Evolutionary conservation across 2,113 vertebrate species (phyloP).

Genomic region (Irena cyanogastra): DNA sequence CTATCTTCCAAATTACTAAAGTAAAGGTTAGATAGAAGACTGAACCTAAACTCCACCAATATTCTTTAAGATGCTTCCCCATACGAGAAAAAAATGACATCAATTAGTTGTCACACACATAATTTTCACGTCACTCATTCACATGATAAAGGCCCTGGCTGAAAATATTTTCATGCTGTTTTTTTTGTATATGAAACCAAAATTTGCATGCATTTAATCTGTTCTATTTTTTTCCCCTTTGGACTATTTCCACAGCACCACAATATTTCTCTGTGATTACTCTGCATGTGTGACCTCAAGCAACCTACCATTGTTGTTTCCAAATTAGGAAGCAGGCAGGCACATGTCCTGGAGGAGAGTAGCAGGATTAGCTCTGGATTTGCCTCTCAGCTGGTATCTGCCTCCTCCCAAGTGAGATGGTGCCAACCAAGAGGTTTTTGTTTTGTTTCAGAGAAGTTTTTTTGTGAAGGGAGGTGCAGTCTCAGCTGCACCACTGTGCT

Average conservation of each 20-base stretch:
- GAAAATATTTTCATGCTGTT: neutral
- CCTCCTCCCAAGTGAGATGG: neutral
- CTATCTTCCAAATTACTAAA: constrained; percentile 21
- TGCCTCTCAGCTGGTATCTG: neutral
- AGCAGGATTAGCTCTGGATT: neutral
- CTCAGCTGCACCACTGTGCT: neutral
- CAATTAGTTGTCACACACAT: neutral
- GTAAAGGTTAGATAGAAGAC: neutral
- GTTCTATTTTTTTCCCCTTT: neutral
- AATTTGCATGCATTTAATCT: neutral
- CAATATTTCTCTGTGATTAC: neutral
- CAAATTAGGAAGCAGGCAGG: neutral
- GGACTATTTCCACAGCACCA: neutral
- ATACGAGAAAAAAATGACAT: neutral
- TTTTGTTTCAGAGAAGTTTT: neutral
- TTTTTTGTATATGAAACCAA: neutral
- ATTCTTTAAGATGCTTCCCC: neutral
- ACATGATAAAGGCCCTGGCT: neutral
- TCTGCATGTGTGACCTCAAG: neutral
- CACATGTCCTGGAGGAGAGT: neutral
- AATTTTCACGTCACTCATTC: neutral
- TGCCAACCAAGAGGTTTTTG: neutral
- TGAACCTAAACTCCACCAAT: neutral
- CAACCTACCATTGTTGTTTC: constrained; percentile 1
- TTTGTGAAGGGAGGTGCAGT: neutral